Base-by-base conservation (phyloP, 2,888 invertebrate genomes). In the Himalopsyche japonica region DNA sequence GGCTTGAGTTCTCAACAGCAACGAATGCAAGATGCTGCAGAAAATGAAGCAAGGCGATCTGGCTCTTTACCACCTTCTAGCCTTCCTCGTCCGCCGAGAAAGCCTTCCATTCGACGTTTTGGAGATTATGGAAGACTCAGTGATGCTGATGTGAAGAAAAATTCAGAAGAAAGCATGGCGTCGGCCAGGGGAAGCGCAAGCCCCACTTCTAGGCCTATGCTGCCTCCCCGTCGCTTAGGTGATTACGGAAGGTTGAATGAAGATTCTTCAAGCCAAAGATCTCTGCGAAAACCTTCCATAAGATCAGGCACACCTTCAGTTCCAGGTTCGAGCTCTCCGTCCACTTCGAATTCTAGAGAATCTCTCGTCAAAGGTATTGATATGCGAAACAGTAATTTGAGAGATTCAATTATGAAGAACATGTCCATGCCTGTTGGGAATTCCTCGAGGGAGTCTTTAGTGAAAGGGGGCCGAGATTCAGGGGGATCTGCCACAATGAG, bases 1-100 rank as follows among this genome's bases (percentile, higher is more conserved):
- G 96, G 96, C 0, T 92, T 95, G 78, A 95, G 95, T 83, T 95
- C 95, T 43, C 96, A 96, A 89, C 94, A 95, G 88, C 95, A 96
- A 87, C 92, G 95, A 80, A 93, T 93, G 93, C 92, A 93, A 86
- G 93, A 93, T 87, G 89, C 90, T 7, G 90, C 88, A 6, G 88
- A 88, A 77, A 87, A 83, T 81, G 88, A 87, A 48, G 86, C 87
- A 86, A 88, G 88, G 80, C 87, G 90, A 76, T 93, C 93, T 0
- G 93, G 94, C 6, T 94, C 94, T 89, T 91, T 95, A 84, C 95
- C 95, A 32, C 95, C 95, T 24, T 95, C 95, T 82, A 95, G 95
- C 12, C 90, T 95, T 87, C 95, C 95, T 0, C 92, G 95, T 43
- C 95, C 96, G 0, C 95, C 95, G 12, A 89, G 94, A 85, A 93